Evolutionary conservation across 2,888 invertebrate genomes (phyloP), one percentile per base, ranked within the genome.

Genomic region (Rosalia funebris): DNA sequence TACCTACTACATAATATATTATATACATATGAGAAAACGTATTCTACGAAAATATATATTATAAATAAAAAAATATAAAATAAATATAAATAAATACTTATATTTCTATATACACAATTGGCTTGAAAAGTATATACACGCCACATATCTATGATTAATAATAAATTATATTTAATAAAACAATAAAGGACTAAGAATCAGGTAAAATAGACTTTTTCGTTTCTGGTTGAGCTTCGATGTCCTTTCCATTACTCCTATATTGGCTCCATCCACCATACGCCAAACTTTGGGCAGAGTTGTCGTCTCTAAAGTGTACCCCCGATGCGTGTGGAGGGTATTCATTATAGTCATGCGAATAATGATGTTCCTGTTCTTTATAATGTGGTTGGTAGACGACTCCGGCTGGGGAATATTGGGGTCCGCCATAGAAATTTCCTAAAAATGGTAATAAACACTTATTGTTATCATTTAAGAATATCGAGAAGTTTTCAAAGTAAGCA

Each of bases 231-330:
- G 68, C 68, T 14, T 84, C 83, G 57, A 84, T 84, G 34, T 80
- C 81, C 1, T 80, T 82, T 60, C 86, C 85, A 19, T 61, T 57
- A 57, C 68, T 70, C 63, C 90, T 85, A 72, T 87, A 89, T 67
- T 90, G 85, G 10, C 76, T 73, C 85, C 91, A 91, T 9, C 90
- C 91, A 64, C 88, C 89, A 79, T 91, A 92, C 0, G 91, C 91
- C 14, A 91, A 82, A 71, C 91, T 87, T 65, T 90, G 89, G n/a
- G 79, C 80, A 1, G 86, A 84, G 55, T 80, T 63, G 32, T 88
- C 86, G 55, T 89, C 88, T 20, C 88, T 86, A 76, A 89, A 91
- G 54, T 89, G 85, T 5, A 90, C 83, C 0, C 87, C 84, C n/a
- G 85, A 63, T 25, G 65, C 64, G 1, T 75, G 70, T 79, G 79